Percentiles rank a stretch among this genome's conserved stretches.
phyloP scores from a whole-genome alignment of 2,113 vertebrate genomes.

The Cichladusa arquata region DNA sequence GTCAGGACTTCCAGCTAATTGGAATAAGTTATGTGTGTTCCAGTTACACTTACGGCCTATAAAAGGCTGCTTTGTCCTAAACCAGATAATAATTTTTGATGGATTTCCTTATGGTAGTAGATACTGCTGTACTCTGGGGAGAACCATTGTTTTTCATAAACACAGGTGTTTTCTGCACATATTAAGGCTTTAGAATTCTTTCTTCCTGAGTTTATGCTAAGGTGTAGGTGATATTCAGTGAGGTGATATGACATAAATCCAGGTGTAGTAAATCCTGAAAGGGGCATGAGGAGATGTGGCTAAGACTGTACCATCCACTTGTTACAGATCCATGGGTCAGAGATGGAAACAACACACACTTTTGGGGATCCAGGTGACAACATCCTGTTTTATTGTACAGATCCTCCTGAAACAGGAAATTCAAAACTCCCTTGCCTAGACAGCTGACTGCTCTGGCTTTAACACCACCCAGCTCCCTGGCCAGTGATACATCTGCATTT shows the following conservation, averaged over 20 bases:
- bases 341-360: too few species aligned
- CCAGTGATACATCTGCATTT: too few species aligned
- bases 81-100: slow-evolving; percentile 60
- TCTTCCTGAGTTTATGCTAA: background rate
- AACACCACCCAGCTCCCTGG: too few species aligned
- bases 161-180: background rate
- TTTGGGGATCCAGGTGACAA: too few species aligned
- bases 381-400: too few species aligned
- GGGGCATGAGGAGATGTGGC: background rate
- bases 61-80: slow-evolving; percentile 62
- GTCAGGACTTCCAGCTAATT: slow-evolving; percentile 69
- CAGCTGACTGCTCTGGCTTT: too few species aligned
- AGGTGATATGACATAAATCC: background rate
- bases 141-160: slow-evolving; percentile 22
- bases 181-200: background rate
- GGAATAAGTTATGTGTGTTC: slow-evolving; percentile 67
- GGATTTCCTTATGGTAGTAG: slow-evolving; percentile 23
- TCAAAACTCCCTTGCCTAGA: too few species aligned
- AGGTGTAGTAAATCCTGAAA: background rate
- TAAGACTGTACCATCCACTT: background rate
- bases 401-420: too few species aligned
- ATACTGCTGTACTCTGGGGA: background rate
- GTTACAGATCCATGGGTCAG: too few species aligned
- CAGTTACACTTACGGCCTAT: slow-evolving; percentile 30
- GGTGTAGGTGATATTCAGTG: background rate